These are phyloP conservation scores for Cyrtorhinus lividipennis DNA, from an alignment of 1,140 invertebrate species.

Conservation along the genomic window DNA sequence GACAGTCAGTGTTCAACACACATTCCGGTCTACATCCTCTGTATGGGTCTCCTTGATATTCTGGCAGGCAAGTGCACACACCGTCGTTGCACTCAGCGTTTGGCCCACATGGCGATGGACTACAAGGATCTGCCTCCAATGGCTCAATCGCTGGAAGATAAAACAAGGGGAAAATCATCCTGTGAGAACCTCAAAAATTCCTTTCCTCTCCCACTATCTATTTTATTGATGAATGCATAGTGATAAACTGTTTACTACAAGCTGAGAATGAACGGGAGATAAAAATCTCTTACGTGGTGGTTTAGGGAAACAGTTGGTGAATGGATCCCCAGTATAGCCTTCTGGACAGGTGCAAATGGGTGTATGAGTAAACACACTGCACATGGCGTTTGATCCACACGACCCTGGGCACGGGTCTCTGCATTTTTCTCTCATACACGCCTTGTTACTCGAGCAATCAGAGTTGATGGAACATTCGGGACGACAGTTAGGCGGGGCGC, in stretches of 20 bases:
- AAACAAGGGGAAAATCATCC: conserved; percentile 32
- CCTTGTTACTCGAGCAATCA: conserved; percentile 49
- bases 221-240: not conserved
- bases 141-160: conserved; percentile 30
- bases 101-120: conserved; percentile 51
- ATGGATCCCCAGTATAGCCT: conserved; percentile 42
- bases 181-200: conserved; percentile 29
- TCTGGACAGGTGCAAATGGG: conserved; percentile 38
- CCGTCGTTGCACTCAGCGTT: conserved; percentile 49
- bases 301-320: conserved; percentile 36
- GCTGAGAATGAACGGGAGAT: not conserved
- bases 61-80: conserved; percentile 48
- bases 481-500: conserved; percentile 57
- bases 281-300: conserved; percentile 29
- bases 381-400: conserved; percentile 43
- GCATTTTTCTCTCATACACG: conserved; percentile 57
- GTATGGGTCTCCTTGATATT: conserved; percentile 57
- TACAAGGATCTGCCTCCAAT: conserved; percentile 23
- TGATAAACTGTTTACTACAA: not conserved
- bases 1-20: conserved; percentile 52
- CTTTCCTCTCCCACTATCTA: not conserved
- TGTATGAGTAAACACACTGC: conserved; percentile 39
- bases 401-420: conserved; percentile 58
- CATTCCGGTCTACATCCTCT: conserved; percentile 55
- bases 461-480: conserved; percentile 55